phyloP scores from a whole-genome alignment of 2,888 invertebrate species.

The Arge pagana region DNA sequence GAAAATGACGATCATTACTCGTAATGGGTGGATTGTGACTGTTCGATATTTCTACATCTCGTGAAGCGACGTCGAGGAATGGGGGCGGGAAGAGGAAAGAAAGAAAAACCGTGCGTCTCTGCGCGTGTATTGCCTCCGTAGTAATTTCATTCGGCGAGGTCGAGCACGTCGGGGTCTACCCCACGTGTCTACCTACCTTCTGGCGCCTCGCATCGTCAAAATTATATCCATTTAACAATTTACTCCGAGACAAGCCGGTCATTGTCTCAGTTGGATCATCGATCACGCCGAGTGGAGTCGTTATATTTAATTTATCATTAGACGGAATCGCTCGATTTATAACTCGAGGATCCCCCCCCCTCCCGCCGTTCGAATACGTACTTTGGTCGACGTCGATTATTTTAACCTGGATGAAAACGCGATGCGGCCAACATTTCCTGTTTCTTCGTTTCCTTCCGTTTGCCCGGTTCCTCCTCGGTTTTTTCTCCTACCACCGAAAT shows the following conservation, averaged over 20 bases:
- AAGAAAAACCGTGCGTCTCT: too few species aligned
- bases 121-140: too few species aligned
- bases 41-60: background rate
- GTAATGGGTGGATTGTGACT: conserved; percentile 33
- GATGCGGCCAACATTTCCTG: background rate
- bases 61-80: too few species aligned
- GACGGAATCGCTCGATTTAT: conserved; percentile 46
- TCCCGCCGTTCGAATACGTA: conserved; percentile 1
- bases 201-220: conserved; percentile 5
- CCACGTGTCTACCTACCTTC: too few species aligned
- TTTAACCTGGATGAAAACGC: background rate
- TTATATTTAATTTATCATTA: conserved; percentile 55
- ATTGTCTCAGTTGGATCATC: conserved; percentile 51
- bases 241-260: conserved; percentile 36
- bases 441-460: background rate
- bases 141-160: conserved; percentile 4
- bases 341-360: conserved; percentile 1
- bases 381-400: background rate
- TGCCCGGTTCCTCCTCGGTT: background rate
- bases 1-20: conserved; percentile 42
- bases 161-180: too few species aligned
- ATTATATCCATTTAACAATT: conserved; percentile 29
- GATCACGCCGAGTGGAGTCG: conserved; percentile 43
- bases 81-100: too few species aligned
- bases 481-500: too few species aligned